A percentile compares a stretch with the other conserved stretches of the same genome.
Evolutionary conservation across 1,140 invertebrate species (phyloP).

Genomic region (Papilio polyxenes): DNA sequence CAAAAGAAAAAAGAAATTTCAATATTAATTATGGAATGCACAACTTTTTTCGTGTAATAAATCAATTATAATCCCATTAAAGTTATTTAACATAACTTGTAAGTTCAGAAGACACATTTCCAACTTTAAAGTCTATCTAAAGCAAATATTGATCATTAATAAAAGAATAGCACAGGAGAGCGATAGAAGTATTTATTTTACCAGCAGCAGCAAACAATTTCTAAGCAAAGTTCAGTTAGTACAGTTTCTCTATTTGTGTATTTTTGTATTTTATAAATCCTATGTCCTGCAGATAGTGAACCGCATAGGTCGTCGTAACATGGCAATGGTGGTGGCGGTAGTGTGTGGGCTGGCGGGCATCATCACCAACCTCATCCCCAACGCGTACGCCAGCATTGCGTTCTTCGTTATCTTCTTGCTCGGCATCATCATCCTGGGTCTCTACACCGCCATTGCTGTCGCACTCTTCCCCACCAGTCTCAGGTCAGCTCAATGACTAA

Average conservation of each 20-base stretch:
- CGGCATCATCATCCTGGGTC: conserved; percentile 54
- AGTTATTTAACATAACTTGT: no score
- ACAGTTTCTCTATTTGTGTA: no score
- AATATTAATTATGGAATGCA: no score
- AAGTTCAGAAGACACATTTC: no score
- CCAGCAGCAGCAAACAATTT: no score
- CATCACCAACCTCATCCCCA: conserved; percentile 58
- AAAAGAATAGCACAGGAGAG: not conserved
- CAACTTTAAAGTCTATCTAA: no score
- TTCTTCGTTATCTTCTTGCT: conserved; percentile 52
- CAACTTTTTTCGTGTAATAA: not conserved
- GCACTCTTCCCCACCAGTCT: conserved; percentile 62
- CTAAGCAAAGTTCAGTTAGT: no score
- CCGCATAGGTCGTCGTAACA: conserved; percentile 57
- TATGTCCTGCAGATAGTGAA: conserved; percentile 50
- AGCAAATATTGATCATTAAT: no score
- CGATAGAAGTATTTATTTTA: not conserved
- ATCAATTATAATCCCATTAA: no score
- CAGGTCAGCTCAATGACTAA: conserved; percentile 49
- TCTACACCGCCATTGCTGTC: conserved; percentile 61
- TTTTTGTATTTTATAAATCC: not conserved
- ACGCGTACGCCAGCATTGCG: conserved; percentile 52
- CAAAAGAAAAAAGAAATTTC: not conserved
- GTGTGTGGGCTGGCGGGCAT: conserved; percentile 54
- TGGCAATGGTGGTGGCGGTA: conserved; percentile 48